phyloP scores from a whole-genome alignment of 2,888 invertebrate species.

The Tipula lateralis region DNA sequence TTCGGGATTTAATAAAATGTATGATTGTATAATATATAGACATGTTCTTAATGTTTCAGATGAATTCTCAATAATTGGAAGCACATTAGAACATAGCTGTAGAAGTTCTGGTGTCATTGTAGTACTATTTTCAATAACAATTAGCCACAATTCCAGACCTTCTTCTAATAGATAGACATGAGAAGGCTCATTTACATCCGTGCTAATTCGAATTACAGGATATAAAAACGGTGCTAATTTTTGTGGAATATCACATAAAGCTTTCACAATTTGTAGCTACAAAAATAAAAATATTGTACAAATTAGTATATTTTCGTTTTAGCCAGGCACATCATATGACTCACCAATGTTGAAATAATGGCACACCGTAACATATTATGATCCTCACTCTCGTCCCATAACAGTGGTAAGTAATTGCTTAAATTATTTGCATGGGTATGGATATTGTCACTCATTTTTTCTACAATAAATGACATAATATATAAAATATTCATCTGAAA shows the following conservation, averaged over 20 bases:
- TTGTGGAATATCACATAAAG: slow-evolving; percentile 56
- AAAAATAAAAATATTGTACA: slow-evolving; percentile 31
- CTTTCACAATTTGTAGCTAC: slow-evolving; percentile 71
- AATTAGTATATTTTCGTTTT: neutral
- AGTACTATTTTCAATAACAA: slow-evolving; percentile 72
- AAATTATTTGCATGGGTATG: slow-evolving; percentile 63
- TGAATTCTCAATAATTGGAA: slow-evolving; percentile 71
- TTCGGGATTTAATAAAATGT: slow-evolving; percentile 72
- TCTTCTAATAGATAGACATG: slow-evolving; percentile 91
- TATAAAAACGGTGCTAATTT: slow-evolving; percentile 61
- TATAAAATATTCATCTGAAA: slow-evolving; percentile 81
- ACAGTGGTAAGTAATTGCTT: slow-evolving; percentile 74
- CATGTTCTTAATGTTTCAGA: slow-evolving; percentile 76
- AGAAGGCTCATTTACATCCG: slow-evolving; percentile 70
- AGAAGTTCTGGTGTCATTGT: slow-evolving; percentile 61
- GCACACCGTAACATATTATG: slow-evolving; percentile 89
- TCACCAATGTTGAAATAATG: slow-evolving; percentile 78
- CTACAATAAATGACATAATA: slow-evolving; percentile 84
- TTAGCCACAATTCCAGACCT: slow-evolving; percentile 84
- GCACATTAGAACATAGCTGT: slow-evolving; percentile 68
- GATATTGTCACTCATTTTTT: slow-evolving; percentile 73
- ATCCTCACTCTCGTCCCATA: slow-evolving; percentile 83
- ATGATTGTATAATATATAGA: slow-evolving; percentile 76
- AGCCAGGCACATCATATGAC: slow-evolving; percentile 43
- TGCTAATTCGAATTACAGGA: slow-evolving; percentile 66